Evolutionary conservation across 2,113 vertebrate species (phyloP).

Genomic region (Chloebia gouldiae): DNA sequence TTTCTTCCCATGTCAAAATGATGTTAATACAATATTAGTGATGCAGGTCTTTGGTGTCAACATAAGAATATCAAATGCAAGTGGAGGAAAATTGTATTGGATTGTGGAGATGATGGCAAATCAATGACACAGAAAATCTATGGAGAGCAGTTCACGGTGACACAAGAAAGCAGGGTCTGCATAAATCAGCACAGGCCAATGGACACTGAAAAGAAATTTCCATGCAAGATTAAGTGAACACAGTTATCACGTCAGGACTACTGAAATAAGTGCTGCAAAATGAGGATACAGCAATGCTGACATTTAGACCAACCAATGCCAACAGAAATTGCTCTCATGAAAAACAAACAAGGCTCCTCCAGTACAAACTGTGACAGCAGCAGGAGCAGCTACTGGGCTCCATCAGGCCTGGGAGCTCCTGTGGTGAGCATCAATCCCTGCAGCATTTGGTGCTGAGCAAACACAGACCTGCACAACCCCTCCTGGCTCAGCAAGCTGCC

Average conservation of each 20-base stretch:
- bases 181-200: conserved; percentile 53
- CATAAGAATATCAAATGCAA: conserved; percentile 49
- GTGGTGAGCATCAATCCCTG: neutral
- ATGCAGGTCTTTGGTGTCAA: conserved; percentile 59
- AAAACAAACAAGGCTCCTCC: neutral
- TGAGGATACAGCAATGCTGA: neutral
- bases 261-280: conserved; percentile 10
- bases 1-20: conserved; percentile 30
- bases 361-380: neutral
- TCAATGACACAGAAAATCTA: conserved; percentile 64
- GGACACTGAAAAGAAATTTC: conserved; percentile 27
- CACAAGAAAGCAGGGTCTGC: conserved; percentile 28
- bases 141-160: conserved; percentile 52
- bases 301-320: neutral
- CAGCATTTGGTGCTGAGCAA: neutral
- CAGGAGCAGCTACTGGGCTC: neutral
- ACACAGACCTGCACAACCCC: neutral
- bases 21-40: conserved; percentile 56
- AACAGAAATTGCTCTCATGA: neutral
- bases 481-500: neutral
- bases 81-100: conserved; percentile 41
- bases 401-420: neutral
- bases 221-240: conserved; percentile 39
- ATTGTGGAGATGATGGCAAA: conserved; percentile 62
- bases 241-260: conserved; percentile 11